Evolutionary conservation across 1,140 invertebrate species (phyloP), one percentile per base, ranked within the genome.

Genomic region (Thaumatotibia leucotreta): DNA sequence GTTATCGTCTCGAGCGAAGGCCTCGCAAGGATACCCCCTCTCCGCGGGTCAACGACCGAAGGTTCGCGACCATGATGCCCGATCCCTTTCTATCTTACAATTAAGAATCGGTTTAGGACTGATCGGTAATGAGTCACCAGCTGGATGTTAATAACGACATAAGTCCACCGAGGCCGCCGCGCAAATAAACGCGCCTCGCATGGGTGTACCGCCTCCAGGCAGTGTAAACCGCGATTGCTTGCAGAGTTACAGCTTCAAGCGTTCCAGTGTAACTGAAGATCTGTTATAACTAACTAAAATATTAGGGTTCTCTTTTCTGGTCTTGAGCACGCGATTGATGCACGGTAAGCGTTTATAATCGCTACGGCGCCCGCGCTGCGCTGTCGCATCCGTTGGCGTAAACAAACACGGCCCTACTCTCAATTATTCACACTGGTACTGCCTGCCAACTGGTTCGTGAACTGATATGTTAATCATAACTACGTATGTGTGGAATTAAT

Each of bases 61-160:
- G 50, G 54, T 58, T 33, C 29, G 61, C 74, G 80, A 80, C 80
- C 77, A 83, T 83, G 78, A 63, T 52, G 45, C 61, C 61, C 64
- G 31, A 33, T 58, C 29, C 68, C 62, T 70, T 70, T 66, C 31
- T 20, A 27, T 49, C 33, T 50, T 61, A 20, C 23, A 20, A 27
- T 20, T 17, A 52, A 32, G 29, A 65, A 65, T 65, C 20, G 17
- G 17, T 2, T 20, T 45, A 20, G 52, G 11, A 23, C 20, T 27
- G 52, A 24, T 71, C 72, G 79, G 74, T 75, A 69, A 73, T 84
- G 84, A 86, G 79, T 83, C 82, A 83, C 70, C 69, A 65, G 70
- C 64, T 66, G 75, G 78, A 75, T 75, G 78, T 81, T 82, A 82
- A 84, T 82, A 84, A 80, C 73, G 74, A 79, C 75, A 67, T 75